Evolutionary conservation across 2,888 invertebrate genomes (phyloP).

Genomic region (Caenorhabditis sulstoni): DNA sequence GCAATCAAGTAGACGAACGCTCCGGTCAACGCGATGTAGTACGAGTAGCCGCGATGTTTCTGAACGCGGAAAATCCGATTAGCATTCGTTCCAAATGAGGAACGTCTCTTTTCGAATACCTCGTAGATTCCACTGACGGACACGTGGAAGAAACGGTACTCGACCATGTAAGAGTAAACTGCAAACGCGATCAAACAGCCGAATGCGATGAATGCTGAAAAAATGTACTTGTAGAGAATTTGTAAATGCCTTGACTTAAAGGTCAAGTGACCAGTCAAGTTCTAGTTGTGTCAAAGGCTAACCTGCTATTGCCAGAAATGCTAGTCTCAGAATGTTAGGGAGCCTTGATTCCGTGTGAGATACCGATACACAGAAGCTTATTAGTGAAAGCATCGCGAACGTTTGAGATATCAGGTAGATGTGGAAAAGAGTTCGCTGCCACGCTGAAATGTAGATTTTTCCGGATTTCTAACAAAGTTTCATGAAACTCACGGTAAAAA

Average conservation of each 20-base stretch:
- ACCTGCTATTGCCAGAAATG: conserved; percentile 53
- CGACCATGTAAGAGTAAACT: conserved; percentile 78
- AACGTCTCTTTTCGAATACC: conserved; percentile 41
- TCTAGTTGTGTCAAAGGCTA: conserved; percentile 7
- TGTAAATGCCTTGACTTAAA: too few species aligned
- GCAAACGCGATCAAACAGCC: conserved; percentile 72
- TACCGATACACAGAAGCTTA: conserved; percentile 74
- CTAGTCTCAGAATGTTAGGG: conserved; percentile 35
- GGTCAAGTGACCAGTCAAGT: too few species aligned
- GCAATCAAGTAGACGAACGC: conserved; percentile 63
- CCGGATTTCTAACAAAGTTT: too few species aligned
- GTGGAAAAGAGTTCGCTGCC: conserved; percentile 77
- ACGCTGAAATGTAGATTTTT: conserved; percentile 66
- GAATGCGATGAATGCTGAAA: conserved; percentile 66
- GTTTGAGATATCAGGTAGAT: conserved; percentile 74
- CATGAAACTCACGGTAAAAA: conserved; percentile 76
- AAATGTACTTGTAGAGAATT: too few species aligned
- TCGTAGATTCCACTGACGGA: conserved; percentile 80
- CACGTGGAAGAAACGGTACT: conserved; percentile 79
- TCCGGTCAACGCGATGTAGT: conserved; percentile 71
- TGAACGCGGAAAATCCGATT: conserved; percentile 36
- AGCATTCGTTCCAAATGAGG: too few species aligned
- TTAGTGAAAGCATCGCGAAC: conserved; percentile 72
- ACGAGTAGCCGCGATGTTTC: conserved; percentile 79
- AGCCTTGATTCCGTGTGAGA: conserved; percentile 38